A percentile compares a stretch with the other conserved stretches of the same genome.
phyloP scores from a whole-genome alignment of 2,888 invertebrate species.

The Ectropis crepuscularia region DNA sequence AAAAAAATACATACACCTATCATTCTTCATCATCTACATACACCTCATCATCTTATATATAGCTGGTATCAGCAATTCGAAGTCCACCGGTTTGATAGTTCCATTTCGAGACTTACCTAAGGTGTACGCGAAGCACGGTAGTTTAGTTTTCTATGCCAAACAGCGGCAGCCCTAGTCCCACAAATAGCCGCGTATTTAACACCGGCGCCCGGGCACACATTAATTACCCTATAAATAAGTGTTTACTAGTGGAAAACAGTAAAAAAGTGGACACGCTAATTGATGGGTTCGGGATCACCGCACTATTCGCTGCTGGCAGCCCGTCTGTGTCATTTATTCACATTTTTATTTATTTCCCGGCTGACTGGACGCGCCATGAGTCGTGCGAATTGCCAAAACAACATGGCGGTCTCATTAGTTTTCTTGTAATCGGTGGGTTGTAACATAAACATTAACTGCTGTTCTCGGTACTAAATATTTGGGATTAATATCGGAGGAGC shows the following conservation, averaged over 20 bases:
- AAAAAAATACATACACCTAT: no score
- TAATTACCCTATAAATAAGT: constrained; percentile 64
- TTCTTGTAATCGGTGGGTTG: constrained; percentile 19
- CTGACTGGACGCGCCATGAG: constrained; percentile 20
- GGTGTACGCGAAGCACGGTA: no score
- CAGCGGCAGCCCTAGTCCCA: constrained; percentile 32
- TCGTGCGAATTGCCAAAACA: constrained; percentile 32
- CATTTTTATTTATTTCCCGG: constrained; percentile 36
- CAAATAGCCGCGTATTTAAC: constrained; percentile 50
- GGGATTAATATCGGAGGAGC: background rate
- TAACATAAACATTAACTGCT: constrained; percentile 17
- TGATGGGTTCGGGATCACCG: constrained; percentile 38
- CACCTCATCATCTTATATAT: no score
- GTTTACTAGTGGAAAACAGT: constrained; percentile 46
- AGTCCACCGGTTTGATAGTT: no score
- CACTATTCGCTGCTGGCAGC: constrained; percentile 38
- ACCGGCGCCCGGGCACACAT: constrained; percentile 60
- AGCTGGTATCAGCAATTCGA: no score
- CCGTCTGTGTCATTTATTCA: constrained; percentile 38
- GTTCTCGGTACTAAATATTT: constrained; percentile 7
- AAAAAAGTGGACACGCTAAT: constrained; percentile 44
- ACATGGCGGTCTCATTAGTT: constrained; percentile 27
- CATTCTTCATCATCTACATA: no score
- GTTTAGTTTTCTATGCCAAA: background rate
- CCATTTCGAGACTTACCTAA: no score